A percentile compares a stretch with the other conserved stretches of the same genome.
phyloP scores from a whole-genome alignment of 2,888 invertebrate species.

The Osmoderma eremita region DNA sequence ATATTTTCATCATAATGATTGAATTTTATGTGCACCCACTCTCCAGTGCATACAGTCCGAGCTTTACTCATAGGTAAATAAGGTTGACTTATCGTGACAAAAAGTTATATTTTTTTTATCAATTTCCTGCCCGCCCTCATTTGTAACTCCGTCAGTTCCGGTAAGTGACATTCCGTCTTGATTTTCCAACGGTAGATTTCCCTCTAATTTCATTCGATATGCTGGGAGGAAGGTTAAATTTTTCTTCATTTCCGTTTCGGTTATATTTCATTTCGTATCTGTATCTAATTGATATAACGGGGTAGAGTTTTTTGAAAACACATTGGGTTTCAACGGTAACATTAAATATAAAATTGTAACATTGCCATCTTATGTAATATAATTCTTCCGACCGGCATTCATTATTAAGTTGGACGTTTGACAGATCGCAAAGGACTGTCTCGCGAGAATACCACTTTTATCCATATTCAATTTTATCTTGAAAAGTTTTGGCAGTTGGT shows the following conservation, averaged over 20 bases:
- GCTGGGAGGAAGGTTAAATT: constrained; percentile 35
- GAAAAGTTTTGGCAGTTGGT: constrained; percentile 49
- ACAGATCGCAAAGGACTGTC: constrained; percentile 52
- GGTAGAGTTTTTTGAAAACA: not conserved
- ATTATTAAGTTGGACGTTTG: constrained; percentile 54
- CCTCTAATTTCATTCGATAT: constrained; percentile 2
- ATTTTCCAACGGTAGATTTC: constrained; percentile 50
- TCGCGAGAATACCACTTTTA: constrained; percentile 59
- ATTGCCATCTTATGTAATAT: constrained; percentile 21
- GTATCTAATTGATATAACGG: no score
- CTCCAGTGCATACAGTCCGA: no score
- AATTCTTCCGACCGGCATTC: constrained; percentile 42
- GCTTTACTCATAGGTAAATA: no score
- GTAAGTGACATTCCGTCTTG: constrained; percentile 51
- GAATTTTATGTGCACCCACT: no score
- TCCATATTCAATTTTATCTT: constrained; percentile 62
- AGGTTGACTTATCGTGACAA: constrained; percentile 47
- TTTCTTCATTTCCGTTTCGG: constrained; percentile 40
- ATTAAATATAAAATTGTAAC: not conserved
- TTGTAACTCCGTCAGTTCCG: constrained; percentile 54
- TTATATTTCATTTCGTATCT: constrained; percentile 4
- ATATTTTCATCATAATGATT: no score
- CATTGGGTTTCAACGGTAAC: not conserved
- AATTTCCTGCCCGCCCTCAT: constrained; percentile 46
- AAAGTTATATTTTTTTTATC: constrained; percentile 41